Evolutionary conservation across 2,888 invertebrate genomes (phyloP), one percentile per base, ranked within the genome.

Genomic region (Dryobota labecula): DNA sequence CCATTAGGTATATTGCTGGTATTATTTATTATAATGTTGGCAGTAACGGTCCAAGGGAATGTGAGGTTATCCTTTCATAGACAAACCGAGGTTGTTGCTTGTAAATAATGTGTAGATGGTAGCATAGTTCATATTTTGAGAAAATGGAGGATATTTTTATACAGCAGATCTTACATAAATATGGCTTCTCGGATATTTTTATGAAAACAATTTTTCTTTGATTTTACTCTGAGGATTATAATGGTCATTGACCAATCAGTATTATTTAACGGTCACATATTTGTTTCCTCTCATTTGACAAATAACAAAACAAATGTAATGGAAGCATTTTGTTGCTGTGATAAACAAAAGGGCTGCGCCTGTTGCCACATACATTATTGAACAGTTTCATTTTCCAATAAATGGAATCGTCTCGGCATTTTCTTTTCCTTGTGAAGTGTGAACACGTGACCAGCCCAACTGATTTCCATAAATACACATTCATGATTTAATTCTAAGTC

Each of bases 331-430:
- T 74, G 82, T 82, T 84, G 73, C 79, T 69, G 72, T 76, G 65
- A 69, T 78, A 84, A 85, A 89, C 87, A 88, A 90, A 84, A 85
- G 85, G 73, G 64, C 62, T 67, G 77, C 62, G 68, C 13, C 33
- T 66, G 65, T 76, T 65, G 76, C 76, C 58, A 88, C 87, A 92
- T 92, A 89, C 89, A 93, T 92, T 90, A 92, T 92, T 91, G 82
- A 92, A 90, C 88, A 92, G 92, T 92, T 91, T 91, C 90, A 89
- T 91, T 88, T 88, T 85, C 86, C 86, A 89, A 90, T 90, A 86
- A 84, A 86, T 81, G 82, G 86, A 80, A 82, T 72, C 78, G 84
- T 76, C 78, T 80, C 70, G 65, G 80, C 72, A 77, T 88, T 89
- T 88, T 87, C 83, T 85, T 85, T 84, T 76, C 54, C 74, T 83